These are phyloP conservation scores for Vireo griseus DNA, from an alignment of 2,797 vertebrate species.

Conservation along the genomic window DNA sequence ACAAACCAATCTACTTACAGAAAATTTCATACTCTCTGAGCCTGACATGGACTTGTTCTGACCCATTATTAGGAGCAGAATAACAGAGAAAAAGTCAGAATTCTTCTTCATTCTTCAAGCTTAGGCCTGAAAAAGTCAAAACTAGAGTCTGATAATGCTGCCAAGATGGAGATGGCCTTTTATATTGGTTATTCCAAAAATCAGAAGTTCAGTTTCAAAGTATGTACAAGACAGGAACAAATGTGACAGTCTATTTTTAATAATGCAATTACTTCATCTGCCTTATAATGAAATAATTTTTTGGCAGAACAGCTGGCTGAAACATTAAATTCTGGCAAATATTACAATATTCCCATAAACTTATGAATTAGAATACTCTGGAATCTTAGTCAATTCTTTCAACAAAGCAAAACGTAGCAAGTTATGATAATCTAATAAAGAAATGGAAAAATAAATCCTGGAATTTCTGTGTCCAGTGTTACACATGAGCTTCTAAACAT, in stretches of 20 bases:
- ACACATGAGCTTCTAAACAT: not conserved
- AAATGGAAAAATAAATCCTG: not conserved
- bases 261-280: not conserved
- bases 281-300: not conserved
- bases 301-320: not conserved
- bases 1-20: not conserved
- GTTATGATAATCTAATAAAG: not conserved
- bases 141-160: not conserved
- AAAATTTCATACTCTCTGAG: not conserved
- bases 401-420: not conserved
- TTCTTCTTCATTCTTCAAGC: not conserved
- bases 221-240: not conserved
- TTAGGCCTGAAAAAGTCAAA: not conserved
- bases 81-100: not conserved
- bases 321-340: constrained; percentile 15
- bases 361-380: not conserved
- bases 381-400: not conserved
- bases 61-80: not conserved
- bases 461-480: not conserved
- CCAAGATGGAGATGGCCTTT: not conserved
- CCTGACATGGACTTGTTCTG: not conserved
- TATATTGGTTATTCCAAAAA: not conserved
- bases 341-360: not conserved
- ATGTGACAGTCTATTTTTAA: not conserved
- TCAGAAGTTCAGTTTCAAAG: not conserved